Evolutionary conservation across 2,888 invertebrate genomes (phyloP).

Genomic region (Trissoscelio sp.): DNA sequence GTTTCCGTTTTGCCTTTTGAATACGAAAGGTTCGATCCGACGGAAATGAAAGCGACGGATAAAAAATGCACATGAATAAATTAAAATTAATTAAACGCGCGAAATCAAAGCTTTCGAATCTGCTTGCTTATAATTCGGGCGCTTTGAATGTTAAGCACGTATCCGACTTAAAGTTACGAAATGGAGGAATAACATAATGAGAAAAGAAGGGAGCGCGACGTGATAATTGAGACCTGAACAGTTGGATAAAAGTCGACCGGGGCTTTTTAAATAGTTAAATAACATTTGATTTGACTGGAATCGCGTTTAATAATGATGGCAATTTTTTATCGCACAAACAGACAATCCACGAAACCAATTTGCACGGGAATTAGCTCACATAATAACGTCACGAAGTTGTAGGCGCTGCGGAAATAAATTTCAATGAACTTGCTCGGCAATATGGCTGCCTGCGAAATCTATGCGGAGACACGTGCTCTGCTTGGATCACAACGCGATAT

Average conservation of each 20-base stretch:
- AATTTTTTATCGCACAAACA: constrained; percentile 4
- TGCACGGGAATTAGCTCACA: constrained; percentile 12
- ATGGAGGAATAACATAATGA: constrained; percentile 37
- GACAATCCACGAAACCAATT: not conserved
- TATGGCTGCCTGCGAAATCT: constrained; percentile 36
- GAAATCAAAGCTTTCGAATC: constrained; percentile 2
- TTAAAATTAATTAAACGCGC: constrained; percentile 12
- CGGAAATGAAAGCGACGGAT: too few species aligned
- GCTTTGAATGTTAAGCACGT: constrained; percentile 28
- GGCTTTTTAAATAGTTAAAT: not conserved
- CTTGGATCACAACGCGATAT: constrained; percentile 41
- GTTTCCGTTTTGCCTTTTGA: too few species aligned
- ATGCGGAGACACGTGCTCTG: constrained; percentile 61
- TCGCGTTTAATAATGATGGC: not conserved
- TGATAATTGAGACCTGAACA: constrained; percentile 12
- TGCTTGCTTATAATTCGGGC: constrained; percentile 12
- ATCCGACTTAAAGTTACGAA: constrained; percentile 14
- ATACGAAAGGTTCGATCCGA: too few species aligned
- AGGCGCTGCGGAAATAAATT: constrained; percentile 20
- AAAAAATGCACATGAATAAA: constrained; percentile 7
- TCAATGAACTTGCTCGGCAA: constrained; percentile 15
- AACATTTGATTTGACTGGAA: not conserved
- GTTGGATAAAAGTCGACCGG: not conserved
- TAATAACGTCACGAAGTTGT: constrained; percentile 22
- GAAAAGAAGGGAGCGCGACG: constrained; percentile 8